Percentiles rank a stretch among this genome's conserved stretches.
phyloP scores from a whole-genome alignment of 2,113 vertebrate genomes.

The Hucho hucho region DNA sequence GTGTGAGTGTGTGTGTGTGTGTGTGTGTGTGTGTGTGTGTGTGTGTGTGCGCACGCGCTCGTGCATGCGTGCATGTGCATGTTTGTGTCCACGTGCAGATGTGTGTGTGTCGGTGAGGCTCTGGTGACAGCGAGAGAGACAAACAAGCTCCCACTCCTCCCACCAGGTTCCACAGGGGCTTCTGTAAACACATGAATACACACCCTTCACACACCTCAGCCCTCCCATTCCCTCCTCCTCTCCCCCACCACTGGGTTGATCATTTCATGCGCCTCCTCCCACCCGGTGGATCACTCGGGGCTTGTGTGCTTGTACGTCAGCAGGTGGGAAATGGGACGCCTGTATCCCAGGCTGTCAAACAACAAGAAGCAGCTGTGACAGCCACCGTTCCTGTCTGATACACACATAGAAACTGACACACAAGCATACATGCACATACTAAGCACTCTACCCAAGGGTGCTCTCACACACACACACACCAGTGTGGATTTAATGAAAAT shows the following conservation, averaged over 20 bases:
- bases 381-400: background rate
- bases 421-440: slow-evolving; percentile 15
- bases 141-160: slow-evolving; percentile 5
- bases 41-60: background rate
- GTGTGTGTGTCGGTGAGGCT: background rate
- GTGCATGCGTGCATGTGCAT: background rate
- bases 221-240: slow-evolving; percentile 7
- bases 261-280: too few species aligned
- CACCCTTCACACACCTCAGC: slow-evolving; percentile 6
- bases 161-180: background rate
- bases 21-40: background rate
- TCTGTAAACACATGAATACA: slow-evolving; percentile 9
- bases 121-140: background rate
- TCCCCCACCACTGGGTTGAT: background rate
- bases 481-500: background rate
- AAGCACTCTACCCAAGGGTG: too few species aligned
- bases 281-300: too few species aligned
- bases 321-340: slow-evolving; percentile 8
- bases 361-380: background rate
- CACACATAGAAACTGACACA: slow-evolving; percentile 17
- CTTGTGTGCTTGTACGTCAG: background rate
- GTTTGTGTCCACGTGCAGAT: background rate
- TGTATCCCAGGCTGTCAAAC: slow-evolving; percentile 10
- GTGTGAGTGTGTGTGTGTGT: background rate
- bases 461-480: background rate